These are phyloP conservation scores for Oryzias dopingdopingensis DNA, from an alignment of 2,797 vertebrate species.

Conservation along the genomic window DNA sequence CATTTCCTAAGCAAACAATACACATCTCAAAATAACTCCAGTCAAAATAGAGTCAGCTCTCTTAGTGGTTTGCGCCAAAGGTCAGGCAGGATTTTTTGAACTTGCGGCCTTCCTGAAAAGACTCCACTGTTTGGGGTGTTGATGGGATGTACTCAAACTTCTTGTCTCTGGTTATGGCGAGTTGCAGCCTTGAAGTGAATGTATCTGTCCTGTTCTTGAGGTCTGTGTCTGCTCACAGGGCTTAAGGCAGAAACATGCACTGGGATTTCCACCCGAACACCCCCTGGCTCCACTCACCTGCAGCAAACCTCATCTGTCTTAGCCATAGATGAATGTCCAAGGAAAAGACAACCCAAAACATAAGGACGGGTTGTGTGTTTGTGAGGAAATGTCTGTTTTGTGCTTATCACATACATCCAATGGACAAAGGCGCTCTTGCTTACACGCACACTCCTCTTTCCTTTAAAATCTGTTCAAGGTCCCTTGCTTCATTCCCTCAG, in stretches of 20 bases:
- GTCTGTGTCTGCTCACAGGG: slow-evolving; percentile 22
- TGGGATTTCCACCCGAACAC: slow-evolving; percentile 47
- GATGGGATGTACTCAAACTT: not conserved
- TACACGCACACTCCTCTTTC: not conserved
- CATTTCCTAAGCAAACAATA: slow-evolving; percentile 67
- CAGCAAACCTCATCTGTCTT: too few relatives aligned
- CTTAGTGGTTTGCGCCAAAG: slow-evolving; percentile 40
- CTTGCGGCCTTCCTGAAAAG: slow-evolving; percentile 45
- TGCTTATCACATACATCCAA: too few relatives aligned
- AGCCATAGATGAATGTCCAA: too few relatives aligned
- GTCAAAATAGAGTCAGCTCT: slow-evolving; percentile 42
- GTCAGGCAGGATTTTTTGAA: slow-evolving; percentile 39
- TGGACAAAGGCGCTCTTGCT: slow-evolving; percentile 8
- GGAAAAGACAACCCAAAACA: too few relatives aligned
- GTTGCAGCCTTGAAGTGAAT: slow-evolving; percentile 16
- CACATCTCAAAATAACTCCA: slow-evolving; percentile 64
- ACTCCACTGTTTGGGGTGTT: slow-evolving; percentile 23
- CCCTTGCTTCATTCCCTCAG: slow-evolving; percentile 72
- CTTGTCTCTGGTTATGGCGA: slow-evolving; percentile 14
- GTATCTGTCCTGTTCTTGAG: slow-evolving; percentile 11
- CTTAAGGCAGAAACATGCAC: slow-evolving; percentile 29
- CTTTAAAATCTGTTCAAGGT: slow-evolving; percentile 8
- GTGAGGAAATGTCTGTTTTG: too few relatives aligned
- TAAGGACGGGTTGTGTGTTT: too few relatives aligned
- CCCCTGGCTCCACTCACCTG: slow-evolving; percentile 28